These are phyloP conservation scores for Slavum lentiscoides DNA, from an alignment of 2,888 invertebrate genomes.

Conservation along the genomic window DNA sequence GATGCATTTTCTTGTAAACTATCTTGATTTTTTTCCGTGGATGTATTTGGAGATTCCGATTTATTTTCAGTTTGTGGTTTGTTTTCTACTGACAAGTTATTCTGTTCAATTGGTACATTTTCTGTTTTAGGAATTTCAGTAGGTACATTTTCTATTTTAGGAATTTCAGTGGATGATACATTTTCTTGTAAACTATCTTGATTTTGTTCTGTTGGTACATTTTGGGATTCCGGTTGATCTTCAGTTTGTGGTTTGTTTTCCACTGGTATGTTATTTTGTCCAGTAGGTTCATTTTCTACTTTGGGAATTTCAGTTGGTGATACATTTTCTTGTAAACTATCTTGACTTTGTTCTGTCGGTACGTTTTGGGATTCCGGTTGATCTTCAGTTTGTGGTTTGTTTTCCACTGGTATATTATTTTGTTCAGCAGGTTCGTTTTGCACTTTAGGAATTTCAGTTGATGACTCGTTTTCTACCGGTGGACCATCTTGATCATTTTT, in stretches of 20 bases:
- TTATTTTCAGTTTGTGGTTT: not conserved
- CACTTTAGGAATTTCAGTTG: not conserved
- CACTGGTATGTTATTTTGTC: not conserved
- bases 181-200: not conserved
- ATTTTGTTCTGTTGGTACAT: not conserved
- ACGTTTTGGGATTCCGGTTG: not conserved
- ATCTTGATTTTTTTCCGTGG: conserved; percentile 8
- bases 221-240: not conserved
- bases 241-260: not conserved
- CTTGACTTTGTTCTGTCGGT: no score
- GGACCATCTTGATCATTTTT: conserved; percentile 11
- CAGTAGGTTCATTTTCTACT: no score
- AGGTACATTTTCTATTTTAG: conserved; percentile 9
- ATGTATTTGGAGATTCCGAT: not conserved
- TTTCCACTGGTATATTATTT: not conserved
- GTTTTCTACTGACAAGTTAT: not conserved
- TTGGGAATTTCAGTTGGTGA: not conserved
- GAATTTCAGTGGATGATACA: not conserved
- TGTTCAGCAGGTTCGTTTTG: not conserved
- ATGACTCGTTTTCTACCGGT: not conserved
- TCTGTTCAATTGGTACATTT: not conserved
- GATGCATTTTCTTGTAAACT: not conserved
- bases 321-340: not conserved
- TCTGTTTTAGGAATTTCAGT: not conserved
- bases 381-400: not conserved